Conservation (phyloP, 92 coral and sea anemone species). For the Phenganax subtilis region DNA sequence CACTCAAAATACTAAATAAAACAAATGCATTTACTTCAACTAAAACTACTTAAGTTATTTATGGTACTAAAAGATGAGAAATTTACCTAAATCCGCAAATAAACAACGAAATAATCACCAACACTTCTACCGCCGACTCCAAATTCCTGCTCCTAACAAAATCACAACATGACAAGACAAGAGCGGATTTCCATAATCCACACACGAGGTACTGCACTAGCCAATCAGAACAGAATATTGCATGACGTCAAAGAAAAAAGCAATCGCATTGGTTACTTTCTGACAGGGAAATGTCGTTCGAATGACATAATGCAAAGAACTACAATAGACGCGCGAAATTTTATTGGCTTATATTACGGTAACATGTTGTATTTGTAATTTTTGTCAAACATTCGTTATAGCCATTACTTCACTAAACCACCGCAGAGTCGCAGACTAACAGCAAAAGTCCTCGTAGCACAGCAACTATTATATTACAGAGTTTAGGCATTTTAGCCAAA, state of each 20-base stretch:
- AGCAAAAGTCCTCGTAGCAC: too few relatives aligned
- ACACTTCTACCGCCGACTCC: neutral
- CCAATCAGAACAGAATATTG: conserved; percentile 8
- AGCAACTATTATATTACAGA: too few relatives aligned
- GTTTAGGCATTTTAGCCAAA: too few relatives aligned
- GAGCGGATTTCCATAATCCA: neutral
- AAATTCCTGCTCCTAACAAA: too few relatives aligned
- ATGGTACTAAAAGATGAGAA: neutral
- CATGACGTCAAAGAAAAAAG: neutral
- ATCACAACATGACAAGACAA: too few relatives aligned
- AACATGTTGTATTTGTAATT: neutral
- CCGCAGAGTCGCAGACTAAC: too few relatives aligned
- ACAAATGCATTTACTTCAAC: neutral
- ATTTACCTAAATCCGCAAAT: conserved; percentile 21
- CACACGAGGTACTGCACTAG: neutral
- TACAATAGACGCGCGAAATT: conserved; percentile 20
- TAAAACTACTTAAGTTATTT: neutral
- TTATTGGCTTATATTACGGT: neutral
- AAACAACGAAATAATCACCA: neutral
- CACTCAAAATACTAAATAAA: neutral
- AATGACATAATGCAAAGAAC: neutral
- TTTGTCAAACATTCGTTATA: too few relatives aligned
- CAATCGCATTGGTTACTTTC: conserved; percentile 18
- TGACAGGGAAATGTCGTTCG: neutral
- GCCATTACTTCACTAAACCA: too few relatives aligned